A percentile compares a stretch with the other conserved stretches of the same genome.
phyloP scores from a whole-genome alignment of 2,113 vertebrate species.

The Pollimyrus isidori region DNA sequence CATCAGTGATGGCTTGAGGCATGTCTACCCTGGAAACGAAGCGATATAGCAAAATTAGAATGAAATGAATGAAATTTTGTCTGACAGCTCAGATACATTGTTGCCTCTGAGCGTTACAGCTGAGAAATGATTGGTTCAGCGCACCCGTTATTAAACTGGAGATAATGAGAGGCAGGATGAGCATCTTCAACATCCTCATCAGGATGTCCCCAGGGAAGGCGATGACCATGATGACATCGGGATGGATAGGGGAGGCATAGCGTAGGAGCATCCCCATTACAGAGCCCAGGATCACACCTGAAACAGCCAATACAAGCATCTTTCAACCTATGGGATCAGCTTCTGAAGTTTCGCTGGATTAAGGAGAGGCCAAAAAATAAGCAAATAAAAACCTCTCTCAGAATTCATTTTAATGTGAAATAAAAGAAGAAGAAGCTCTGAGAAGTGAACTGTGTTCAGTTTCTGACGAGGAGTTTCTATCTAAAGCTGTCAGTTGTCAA shows the following conservation, averaged over 20 bases:
- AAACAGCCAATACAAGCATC: background rate
- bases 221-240: slow-evolving; percentile 92
- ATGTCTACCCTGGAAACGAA: background rate
- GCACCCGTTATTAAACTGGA: slow-evolving; percentile 98
- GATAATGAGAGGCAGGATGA: slow-evolving; percentile 96
- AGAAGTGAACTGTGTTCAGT: background rate
- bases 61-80: background rate
- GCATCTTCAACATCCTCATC: slow-evolving; percentile 99
- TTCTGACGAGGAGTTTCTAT: background rate
- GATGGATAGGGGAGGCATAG: slow-evolving; percentile 81
- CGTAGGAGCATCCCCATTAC: slow-evolving; percentile 80
- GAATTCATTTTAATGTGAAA: background rate
- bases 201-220: slow-evolving; percentile 96
- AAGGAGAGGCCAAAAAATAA: background rate
- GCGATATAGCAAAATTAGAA: background rate
- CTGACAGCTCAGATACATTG: background rate
- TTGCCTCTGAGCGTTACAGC: background rate
- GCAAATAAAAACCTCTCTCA: background rate
- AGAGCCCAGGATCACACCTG: slow-evolving; percentile 91
- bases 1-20: background rate
- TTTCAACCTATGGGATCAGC: background rate
- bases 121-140: background rate
- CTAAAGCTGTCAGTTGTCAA: background rate
- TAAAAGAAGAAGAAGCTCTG: background rate
- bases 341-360: background rate